A percentile compares a stretch with the other conserved stretches of the same genome.
These are phyloP conservation scores for Poecilia velifera DNA, from an alignment of 2,797 vertebrate genomes.

Conservation along the genomic window DNA sequence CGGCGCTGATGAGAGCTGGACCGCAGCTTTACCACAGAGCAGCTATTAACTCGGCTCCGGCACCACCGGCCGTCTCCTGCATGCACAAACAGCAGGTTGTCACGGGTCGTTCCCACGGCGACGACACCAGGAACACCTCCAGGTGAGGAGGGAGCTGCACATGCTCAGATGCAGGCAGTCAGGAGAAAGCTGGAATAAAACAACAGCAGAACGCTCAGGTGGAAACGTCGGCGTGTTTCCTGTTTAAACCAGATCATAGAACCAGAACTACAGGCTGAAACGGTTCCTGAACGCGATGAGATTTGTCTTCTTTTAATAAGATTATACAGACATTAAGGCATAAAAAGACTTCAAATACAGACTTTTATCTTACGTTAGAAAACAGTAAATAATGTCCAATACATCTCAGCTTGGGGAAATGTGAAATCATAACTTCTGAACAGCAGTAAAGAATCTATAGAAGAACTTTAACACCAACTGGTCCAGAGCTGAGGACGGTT, in stretches of 20 bases:
- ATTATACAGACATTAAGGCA: too few species aligned
- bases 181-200: not conserved
- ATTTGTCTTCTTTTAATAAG: too few species aligned
- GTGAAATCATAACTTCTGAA: too few species aligned
- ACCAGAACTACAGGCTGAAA: not conserved
- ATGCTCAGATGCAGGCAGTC: conserved; percentile 1
- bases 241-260: not conserved
- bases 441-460: too few species aligned
- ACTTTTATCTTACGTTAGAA: too few species aligned
- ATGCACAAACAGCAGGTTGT: conserved; percentile 81
- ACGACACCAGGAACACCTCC: conserved; percentile 56
- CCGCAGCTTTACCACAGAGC: conserved; percentile 79
- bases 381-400: too few species aligned
- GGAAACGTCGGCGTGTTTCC: not conserved
- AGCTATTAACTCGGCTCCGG: conserved; percentile 81
- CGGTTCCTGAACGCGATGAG: not conserved
- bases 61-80: conserved; percentile 79
- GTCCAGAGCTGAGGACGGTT: too few species aligned
- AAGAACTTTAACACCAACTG: too few species aligned
- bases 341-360: too few species aligned
- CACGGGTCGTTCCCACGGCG: conserved; percentile 66
- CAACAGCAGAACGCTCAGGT: not conserved
- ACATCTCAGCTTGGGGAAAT: too few species aligned
- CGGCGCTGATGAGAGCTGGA: conserved; percentile 72
- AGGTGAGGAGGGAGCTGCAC: conserved; percentile 62